These are phyloP conservation scores for Drosophila simulans DNA, from an alignment of 1,140 invertebrate genomes.

Conservation along the genomic window DNA sequence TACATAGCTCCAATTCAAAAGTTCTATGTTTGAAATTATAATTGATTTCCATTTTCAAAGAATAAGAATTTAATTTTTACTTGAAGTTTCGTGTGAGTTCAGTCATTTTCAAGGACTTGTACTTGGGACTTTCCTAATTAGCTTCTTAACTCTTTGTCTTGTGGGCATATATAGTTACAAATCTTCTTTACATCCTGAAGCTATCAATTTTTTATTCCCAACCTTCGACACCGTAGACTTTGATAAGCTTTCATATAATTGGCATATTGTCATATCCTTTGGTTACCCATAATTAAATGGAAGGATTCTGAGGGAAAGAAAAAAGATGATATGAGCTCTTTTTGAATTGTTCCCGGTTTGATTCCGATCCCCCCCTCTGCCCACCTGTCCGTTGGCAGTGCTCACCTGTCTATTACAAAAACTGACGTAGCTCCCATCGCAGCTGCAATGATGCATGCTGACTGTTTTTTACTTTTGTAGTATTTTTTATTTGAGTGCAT, in stretches of 20 bases:
- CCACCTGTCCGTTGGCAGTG: background rate
- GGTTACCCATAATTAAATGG: constrained; percentile 24
- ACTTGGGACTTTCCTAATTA: too few relatives aligned
- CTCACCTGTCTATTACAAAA: constrained; percentile 36
- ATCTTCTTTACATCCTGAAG: too few relatives aligned
- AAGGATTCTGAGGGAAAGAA: background rate
- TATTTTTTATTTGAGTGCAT: constrained; percentile 27
- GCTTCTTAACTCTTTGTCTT: background rate
- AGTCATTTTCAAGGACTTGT: too few relatives aligned
- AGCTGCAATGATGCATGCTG: constrained; percentile 17
- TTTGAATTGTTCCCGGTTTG: constrained; percentile 23
- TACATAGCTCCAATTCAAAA: too few relatives aligned
- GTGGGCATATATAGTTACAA: too few relatives aligned
- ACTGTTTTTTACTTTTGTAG: constrained; percentile 12
- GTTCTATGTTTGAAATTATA: too few relatives aligned
- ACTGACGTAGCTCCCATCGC: constrained; percentile 6
- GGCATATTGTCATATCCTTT: constrained; percentile 2
- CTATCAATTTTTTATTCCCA: too few relatives aligned
- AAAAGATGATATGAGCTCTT: constrained; percentile 29
- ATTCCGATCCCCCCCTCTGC: background rate
- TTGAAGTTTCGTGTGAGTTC: too few relatives aligned
- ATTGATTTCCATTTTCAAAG: too few relatives aligned
- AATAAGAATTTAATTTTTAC: too few relatives aligned
- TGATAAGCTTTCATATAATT: background rate
- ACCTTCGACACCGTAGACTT: too few relatives aligned